Conservation (phyloP, 2,797 vertebrate genomes). For the Carcharodon carcharias region DNA sequence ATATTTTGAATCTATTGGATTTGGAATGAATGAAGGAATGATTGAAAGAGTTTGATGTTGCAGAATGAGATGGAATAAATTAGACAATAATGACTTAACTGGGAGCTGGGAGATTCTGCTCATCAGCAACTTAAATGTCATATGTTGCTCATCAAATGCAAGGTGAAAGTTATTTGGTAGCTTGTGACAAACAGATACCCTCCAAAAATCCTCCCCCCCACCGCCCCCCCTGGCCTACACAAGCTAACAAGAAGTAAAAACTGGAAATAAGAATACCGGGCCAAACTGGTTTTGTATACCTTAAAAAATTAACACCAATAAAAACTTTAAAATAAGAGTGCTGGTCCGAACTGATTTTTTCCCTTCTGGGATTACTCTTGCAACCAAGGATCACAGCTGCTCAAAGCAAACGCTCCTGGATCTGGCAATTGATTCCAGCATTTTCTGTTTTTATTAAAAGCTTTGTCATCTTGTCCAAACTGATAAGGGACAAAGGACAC, state of each 20-base stretch:
- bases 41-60: neutral
- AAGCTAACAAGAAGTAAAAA: neutral
- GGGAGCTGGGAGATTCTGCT: neutral
- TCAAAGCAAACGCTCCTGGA: no score
- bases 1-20: neutral
- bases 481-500: no score
- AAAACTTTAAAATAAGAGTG: no score
- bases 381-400: no score
- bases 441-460: no score
- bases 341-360: no score
- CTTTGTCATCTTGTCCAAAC: neutral
- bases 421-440: no score
- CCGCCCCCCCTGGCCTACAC: no score
- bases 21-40: neutral
- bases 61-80: neutral
- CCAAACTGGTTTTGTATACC: no score
- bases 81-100: neutral
- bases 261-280: no score
- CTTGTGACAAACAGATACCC: neutral
- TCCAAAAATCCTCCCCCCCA: neutral
- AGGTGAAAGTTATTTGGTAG: neutral
- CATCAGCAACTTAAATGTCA: neutral
- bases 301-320: no score
- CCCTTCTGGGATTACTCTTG: neutral
- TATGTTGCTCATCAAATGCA: neutral